Percentiles rank a stretch among this genome's conserved stretches.
Evolutionary conservation across 2,888 invertebrate species (phyloP).

Genomic region (Ctenicera cuprea): DNA sequence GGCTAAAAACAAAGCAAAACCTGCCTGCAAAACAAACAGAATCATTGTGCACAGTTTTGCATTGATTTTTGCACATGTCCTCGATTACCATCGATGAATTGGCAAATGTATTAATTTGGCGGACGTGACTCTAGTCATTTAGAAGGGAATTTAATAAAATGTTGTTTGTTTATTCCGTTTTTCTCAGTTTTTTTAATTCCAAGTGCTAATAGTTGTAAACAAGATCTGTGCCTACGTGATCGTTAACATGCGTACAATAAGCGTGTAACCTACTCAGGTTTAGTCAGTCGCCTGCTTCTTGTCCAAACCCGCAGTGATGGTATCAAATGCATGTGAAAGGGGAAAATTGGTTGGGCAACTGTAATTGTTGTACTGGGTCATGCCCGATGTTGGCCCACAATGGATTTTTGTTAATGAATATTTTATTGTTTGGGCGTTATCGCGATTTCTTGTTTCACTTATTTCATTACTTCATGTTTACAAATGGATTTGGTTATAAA

Average conservation of each 20-base stretch:
- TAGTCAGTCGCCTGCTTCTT: background rate
- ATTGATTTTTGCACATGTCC: too few relatives aligned
- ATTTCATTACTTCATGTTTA: too few relatives aligned
- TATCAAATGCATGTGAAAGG: too few relatives aligned
- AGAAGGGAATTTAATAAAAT: too few relatives aligned
- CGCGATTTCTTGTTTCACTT: background rate
- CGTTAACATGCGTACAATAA: background rate
- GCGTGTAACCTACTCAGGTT: slow-evolving; percentile 11
- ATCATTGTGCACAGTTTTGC: too few relatives aligned
- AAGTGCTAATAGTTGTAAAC: slow-evolving; percentile 4
- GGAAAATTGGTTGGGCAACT: background rate
- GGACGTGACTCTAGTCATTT: too few relatives aligned
- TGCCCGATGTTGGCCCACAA: slow-evolving; percentile 3
- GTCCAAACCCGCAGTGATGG: background rate
- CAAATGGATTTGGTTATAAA: too few relatives aligned
- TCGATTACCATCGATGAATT: too few relatives aligned
- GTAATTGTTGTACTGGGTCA: slow-evolving; percentile 1
- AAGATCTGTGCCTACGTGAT: slow-evolving; percentile 17
- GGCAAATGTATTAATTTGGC: too few relatives aligned
- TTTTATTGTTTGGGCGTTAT: slow-evolving; percentile 6
- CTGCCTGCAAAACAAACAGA: background rate
- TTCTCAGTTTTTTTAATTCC: slow-evolving; percentile 2
- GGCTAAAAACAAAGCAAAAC: background rate
- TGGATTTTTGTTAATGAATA: background rate
- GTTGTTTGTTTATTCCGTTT: too few relatives aligned